A percentile compares a stretch with the other conserved stretches of the same genome.
Evolutionary conservation across 2,113 vertebrate genomes (phyloP).

Genomic region (Atlantisia rogersi): DNA sequence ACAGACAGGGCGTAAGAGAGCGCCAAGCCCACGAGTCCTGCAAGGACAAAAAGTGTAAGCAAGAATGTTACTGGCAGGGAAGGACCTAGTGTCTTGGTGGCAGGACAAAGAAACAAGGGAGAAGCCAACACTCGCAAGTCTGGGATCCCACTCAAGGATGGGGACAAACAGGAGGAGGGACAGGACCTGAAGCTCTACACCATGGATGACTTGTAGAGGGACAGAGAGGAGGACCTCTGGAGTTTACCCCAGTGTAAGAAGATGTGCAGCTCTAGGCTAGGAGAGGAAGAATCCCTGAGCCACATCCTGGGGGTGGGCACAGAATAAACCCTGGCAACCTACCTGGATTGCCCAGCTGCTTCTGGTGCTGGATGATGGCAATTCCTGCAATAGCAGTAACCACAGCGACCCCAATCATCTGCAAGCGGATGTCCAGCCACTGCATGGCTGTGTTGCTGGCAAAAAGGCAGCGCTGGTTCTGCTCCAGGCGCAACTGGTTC

Average conservation of each 20-base stretch:
- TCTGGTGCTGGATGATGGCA: constrained; percentile 89
- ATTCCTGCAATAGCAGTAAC: constrained; percentile 85
- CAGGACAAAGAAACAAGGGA: neutral
- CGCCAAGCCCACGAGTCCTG: constrained; percentile 92
- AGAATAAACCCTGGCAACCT: neutral
- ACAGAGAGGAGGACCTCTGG: neutral
- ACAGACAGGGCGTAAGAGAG: constrained; percentile 93
- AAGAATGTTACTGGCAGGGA: neutral
- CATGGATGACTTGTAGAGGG: neutral
- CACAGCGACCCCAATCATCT: constrained; percentile 91
- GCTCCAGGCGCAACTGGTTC: constrained; percentile 83
- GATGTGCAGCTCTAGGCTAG: neutral
- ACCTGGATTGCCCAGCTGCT: constrained; percentile 87
- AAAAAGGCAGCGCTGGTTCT: constrained; percentile 93
- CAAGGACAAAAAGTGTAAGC: neutral
- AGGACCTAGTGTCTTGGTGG: neutral
- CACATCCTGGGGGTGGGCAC: neutral
- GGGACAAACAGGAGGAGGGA: neutral
- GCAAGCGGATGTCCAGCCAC: constrained; percentile 95
- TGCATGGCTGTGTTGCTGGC: constrained; percentile 84
- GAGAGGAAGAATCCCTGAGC: neutral
- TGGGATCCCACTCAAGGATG: neutral
- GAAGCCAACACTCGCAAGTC: neutral
- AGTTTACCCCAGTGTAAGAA: neutral
- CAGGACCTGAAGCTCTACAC: neutral